phyloP scores from a whole-genome alignment of 1,140 invertebrate genomes.

The Aphaenogaster rudis region DNA sequence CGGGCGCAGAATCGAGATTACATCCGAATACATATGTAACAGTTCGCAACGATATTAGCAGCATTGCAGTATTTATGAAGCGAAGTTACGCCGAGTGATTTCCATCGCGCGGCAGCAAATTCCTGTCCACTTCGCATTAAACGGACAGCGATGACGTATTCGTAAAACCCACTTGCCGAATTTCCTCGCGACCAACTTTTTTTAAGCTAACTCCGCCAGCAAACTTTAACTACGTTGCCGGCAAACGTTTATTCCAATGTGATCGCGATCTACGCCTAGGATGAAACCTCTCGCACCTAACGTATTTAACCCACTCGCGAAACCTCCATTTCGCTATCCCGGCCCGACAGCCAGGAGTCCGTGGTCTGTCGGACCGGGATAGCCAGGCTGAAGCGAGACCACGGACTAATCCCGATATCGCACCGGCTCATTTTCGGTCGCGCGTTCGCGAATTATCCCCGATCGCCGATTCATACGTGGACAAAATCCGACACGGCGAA shows the following conservation, averaged over 20 bases:
- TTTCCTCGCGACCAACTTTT: neutral
- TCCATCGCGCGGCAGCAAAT: constrained; percentile 61
- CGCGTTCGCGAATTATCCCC: constrained; percentile 26
- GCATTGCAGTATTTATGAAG: constrained; percentile 65
- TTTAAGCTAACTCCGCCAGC: neutral
- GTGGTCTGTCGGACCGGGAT: too few species aligned
- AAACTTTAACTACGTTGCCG: neutral
- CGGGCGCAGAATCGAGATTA: constrained; percentile 61
- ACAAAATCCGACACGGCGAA: constrained; percentile 33
- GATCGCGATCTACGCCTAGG: neutral
- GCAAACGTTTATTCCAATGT: neutral
- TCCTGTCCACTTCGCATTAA: constrained; percentile 47
- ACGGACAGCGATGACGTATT: constrained; percentile 49
- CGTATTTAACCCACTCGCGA: neutral
- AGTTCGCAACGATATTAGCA: constrained; percentile 65
- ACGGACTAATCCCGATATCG: neutral
- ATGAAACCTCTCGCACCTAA: neutral
- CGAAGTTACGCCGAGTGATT: constrained; percentile 63
- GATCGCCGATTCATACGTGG: constrained; percentile 7
- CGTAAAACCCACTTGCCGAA: constrained; percentile 7
- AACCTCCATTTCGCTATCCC: neutral
- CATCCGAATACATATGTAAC: constrained; percentile 66
- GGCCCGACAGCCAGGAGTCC: too few species aligned
- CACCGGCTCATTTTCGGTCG: neutral
- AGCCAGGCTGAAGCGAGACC: neutral